Percentiles rank a stretch among this genome's conserved stretches.
Conservation (phyloP, 1,140 invertebrate genomes). For the Drosophila oshimai region DNA sequence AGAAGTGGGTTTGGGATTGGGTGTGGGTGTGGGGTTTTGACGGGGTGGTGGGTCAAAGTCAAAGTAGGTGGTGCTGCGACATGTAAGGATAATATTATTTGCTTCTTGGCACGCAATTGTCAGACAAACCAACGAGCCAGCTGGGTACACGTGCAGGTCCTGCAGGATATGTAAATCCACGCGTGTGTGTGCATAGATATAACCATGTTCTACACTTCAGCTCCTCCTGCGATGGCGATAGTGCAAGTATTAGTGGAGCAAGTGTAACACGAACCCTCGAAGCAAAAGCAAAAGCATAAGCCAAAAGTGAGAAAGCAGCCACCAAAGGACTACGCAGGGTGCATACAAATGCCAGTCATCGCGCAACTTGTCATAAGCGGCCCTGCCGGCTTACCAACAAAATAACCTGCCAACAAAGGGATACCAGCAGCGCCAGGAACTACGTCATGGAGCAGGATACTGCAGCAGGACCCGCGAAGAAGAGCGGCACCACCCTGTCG, state of each 20-base stretch:
- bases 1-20: background rate
- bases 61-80: conserved; percentile 14
- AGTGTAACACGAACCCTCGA: conserved; percentile 41
- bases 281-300: conserved; percentile 9
- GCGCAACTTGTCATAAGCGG: conserved; percentile 25
- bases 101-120: conserved; percentile 50
- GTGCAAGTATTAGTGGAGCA: conserved; percentile 55
- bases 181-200: conserved; percentile 26
- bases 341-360: conserved; percentile 66
- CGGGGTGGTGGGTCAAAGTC: background rate
- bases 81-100: conserved; percentile 57
- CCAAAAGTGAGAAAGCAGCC: conserved; percentile 7
- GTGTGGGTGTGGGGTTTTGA: too few relatives aligned
- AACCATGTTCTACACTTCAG: conserved; percentile 42
- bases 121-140: conserved; percentile 7
- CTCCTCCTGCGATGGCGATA: conserved; percentile 43
- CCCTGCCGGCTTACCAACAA: conserved; percentile 18
- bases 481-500: conserved; percentile 85
- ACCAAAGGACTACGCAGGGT: conserved; percentile 28
- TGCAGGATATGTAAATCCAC: conserved; percentile 48
- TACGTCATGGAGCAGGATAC: conserved; percentile 57
- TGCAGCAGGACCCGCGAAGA: conserved; percentile 52
- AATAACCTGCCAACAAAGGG: conserved; percentile 21
- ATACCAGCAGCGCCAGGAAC: conserved; percentile 10
- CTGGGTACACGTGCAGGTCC: conserved; percentile 27